phyloP scores from a whole-genome alignment of 2,888 invertebrate species.

The Copidosoma aretas region DNA sequence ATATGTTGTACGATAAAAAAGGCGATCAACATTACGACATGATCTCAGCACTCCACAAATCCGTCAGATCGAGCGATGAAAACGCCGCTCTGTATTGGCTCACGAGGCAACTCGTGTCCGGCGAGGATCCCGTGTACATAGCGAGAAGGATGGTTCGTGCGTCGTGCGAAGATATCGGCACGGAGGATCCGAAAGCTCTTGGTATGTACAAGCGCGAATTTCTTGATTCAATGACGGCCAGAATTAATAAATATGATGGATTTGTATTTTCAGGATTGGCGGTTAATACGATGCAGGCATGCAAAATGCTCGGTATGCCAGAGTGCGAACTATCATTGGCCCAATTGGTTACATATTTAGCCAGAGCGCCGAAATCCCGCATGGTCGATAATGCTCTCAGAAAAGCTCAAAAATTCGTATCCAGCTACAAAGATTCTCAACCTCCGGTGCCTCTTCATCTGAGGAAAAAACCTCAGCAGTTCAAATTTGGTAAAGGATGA shows the following conservation, averaged over 20 bases:
- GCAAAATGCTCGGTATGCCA: constrained; percentile 82
- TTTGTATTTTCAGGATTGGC: constrained; percentile 68
- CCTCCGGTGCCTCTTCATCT: constrained; percentile 80
- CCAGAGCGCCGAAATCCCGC: constrained; percentile 77
- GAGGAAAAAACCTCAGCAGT: constrained; percentile 77
- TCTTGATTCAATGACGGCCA: constrained; percentile 13
- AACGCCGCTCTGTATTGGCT: constrained; percentile 86
- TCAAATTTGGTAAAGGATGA: constrained; percentile 50
- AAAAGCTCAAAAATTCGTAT: constrained; percentile 69
- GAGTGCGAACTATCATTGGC: constrained; percentile 80
- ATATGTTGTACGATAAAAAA: constrained; percentile 77
- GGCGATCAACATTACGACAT: constrained; percentile 86
- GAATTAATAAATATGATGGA: constrained; percentile 4
- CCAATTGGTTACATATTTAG: constrained; percentile 79
- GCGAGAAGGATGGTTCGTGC: constrained; percentile 77
- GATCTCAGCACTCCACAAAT: constrained; percentile 83
- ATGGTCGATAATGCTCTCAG: constrained; percentile 66
- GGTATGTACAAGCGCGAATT: constrained; percentile 44
- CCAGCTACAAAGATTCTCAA: constrained; percentile 71
- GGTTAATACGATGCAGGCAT: constrained; percentile 78
- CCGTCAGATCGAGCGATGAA: constrained; percentile 79
- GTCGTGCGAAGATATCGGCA: constrained; percentile 82
- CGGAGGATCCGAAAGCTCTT: constrained; percentile 60
- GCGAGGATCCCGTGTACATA: constrained; percentile 81
- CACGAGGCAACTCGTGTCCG: constrained; percentile 78